Evolutionary conservation across 2,797 vertebrate species (phyloP), one percentile per base, ranked within the genome.

Genomic region (Chloroceryle inda): DNA sequence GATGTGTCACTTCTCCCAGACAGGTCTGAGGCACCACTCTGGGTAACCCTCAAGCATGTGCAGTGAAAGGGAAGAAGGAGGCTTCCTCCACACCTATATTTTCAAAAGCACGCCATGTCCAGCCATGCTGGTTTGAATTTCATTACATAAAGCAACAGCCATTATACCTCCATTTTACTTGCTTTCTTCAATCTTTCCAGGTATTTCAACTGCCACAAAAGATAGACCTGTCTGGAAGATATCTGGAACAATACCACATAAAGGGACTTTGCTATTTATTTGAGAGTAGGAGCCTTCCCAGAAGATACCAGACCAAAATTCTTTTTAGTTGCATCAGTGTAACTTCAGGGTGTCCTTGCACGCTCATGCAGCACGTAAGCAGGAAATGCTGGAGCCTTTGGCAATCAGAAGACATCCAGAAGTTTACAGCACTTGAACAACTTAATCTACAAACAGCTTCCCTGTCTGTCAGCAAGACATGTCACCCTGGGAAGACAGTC

Each of bases 271-370:
- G 10, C 5, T 40, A 47, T 59, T 79, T 71, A 27, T 59, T 92
- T 81, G 24, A 50, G 45, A 8, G 15, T 18, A 47, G 29, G 18
- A 92, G 12, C 35, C 37, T 64, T 79, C 62, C 58, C 3, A 8
- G 37, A 66, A 76, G 16, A 50, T 11, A 58, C 16, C 21, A 72
- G 35, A 76, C 13, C 14, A 79, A 72, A 85, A 79, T 15, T 84
- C 12, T 19, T 40, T 84, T 82, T 16, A 15, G 19, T 72, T 66
- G 31, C 55, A 24, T 9, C 29, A 80, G 9, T 0, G 0, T 79
- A 75, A 55, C 21, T 75, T 68, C 50, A 73, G 67, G 10, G 6
- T 42, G 23, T 59, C 55, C 42, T 75, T 4, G 5, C 38, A 45
- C 1, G 11, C n/a, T 29, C 2, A 5, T 55, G 26, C 29, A 80